Evolutionary conservation across 2,113 vertebrate genomes (phyloP), one percentile per base, ranked within the genome.

Genomic region (Paradoxurus hermaphroditus): DNA sequence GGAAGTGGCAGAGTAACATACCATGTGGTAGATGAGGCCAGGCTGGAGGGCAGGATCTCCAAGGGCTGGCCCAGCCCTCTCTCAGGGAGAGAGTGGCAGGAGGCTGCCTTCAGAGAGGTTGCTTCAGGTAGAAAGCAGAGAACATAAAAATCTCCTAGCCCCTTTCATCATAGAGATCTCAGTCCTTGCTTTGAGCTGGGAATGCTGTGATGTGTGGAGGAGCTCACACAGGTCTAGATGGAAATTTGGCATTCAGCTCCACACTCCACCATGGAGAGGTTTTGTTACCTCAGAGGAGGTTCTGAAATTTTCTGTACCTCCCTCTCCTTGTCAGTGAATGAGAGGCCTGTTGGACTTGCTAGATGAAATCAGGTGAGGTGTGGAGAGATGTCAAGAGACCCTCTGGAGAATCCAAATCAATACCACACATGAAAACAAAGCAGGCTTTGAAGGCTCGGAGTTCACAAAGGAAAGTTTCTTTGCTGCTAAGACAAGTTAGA

Each of bases 351-450:
- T 78, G 65, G 65, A 78, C 77, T 91, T 91, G 91, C 83, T 56
- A 67, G 90, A 46, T 91, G 86, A 53, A 84, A 75, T 96, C 78
- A 95, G 53, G 77, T 65, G 83, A 96, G 86, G 29, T 92, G 93
- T 62, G 92, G 53, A 93, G 95, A 95, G 78, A 84, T 96, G 91
- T 97, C 97, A 83, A 51, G 86, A 94, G 68, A 92, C 27, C 56
- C 83, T 79, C 73, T 5, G 0, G 96, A 97, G 95, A 90, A 91
- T 84, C 75, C 67, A 78, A n/a, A 93, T 97, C 96, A 95, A 92
- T 97, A 96, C 29, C 44, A 29, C 7, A 21, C 72, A 81, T 73
- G 95, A 87, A 97, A 95, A 97, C 79, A 97, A 96, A 96, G 78
- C 62, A 1, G 1, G 29, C 94, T 97, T 96, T 97, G 96, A 98